Base-by-base conservation (phyloP, 2,797 vertebrate species). In the Pseudochromis fuscus region DNA sequence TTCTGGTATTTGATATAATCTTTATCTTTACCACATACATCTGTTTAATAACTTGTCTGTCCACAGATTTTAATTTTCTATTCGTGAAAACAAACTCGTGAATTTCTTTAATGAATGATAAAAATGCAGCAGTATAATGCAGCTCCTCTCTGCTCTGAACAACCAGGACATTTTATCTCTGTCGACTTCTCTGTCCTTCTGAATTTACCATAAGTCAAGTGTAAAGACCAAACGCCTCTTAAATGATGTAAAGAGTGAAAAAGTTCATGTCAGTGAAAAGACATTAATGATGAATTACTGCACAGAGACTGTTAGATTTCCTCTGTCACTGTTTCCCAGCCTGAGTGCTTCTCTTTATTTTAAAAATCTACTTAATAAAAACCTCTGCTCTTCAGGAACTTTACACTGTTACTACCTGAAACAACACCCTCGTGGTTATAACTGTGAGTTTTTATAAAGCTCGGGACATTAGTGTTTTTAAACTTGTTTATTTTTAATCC, bases 241-340 rank as follows among this genome's bases (percentile, higher is more conserved):
- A 33, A 48, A 42, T 25, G 51, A 55, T 25, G 73, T 24, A 57
- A 52, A 42, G 8, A 64, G 27, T 45, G n/a, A 52, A 50, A 31
- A 7, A 63, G 28, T 46, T 30, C 24, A 6, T 31, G 31, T 63
- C 48, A 1, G 52, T n/a, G 4, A 64, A 58, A 62, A 33, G 2
- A 24, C 60, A 67, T 65, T 45, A 64, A 67, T 67, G 55, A 77
- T 71, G 49, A 27, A 70, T 76, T 42, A 58, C 37, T 24, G 33
- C 64, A 37, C 9, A 13, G 35, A 44, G 30, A 57, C 8, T 40
- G 67, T 42, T 31, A 12, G 13, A 65, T 63, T 69, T 72, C 21
- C 31, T 73, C 50, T 57, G 64, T 30, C 31, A 18, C 44, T 61
- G 55, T 60, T 67, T 71, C 61, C 7, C 28, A 56, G 30, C 40